Base-by-base conservation (phyloP, 1,140 invertebrate species). In the Elymnias hypermnestra region DNA sequence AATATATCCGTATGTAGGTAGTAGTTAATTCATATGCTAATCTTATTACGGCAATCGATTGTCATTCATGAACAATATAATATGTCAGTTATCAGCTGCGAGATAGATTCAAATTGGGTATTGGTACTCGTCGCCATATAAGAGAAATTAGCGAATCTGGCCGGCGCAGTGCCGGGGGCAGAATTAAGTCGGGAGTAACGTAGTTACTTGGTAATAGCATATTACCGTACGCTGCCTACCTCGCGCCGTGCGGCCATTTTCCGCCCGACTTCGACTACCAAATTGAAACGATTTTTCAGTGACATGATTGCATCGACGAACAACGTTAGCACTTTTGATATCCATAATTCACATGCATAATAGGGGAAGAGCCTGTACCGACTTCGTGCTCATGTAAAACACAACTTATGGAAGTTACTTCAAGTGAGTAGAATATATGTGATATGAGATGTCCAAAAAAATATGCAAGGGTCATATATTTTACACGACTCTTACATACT, bases 251-350 rank as follows among this genome's bases (percentile, higher is more conserved):
- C 71, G 52, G 61, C 45, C 59, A 72, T 75, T 72, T 74, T 69
- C 65, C 61, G 63, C 57, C 50, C 57, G 59, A 60, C 39, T 48
- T 62, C 57, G 47, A 66, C 53, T 57, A 57, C 65, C 52, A 67
- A 81, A 78, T 83, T 71, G 71, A 75, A 72, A 71, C 59, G 63
- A 83, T 81, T 81, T 78, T 77, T 73, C 68, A 73, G 62, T 69
- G 66, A 70, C 57, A 63, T 61, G 61, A 75, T 78, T 70, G 75
- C 73, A 77, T 63, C 57, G 66, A 62, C 61, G 53, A 72, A 77
- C 72, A 67, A 57, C 57, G 62, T 67, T 68, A 60, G 61, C 61
- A 66, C 60, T 70, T 63, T 59, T 57, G 55, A 70, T 70, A 68
- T 76, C 67, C 56, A 63, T 53, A 51, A 48, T 45, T 31, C 29